Conservation (phyloP, 2,888 invertebrate species). For the Eristalis intricaria region DNA sequence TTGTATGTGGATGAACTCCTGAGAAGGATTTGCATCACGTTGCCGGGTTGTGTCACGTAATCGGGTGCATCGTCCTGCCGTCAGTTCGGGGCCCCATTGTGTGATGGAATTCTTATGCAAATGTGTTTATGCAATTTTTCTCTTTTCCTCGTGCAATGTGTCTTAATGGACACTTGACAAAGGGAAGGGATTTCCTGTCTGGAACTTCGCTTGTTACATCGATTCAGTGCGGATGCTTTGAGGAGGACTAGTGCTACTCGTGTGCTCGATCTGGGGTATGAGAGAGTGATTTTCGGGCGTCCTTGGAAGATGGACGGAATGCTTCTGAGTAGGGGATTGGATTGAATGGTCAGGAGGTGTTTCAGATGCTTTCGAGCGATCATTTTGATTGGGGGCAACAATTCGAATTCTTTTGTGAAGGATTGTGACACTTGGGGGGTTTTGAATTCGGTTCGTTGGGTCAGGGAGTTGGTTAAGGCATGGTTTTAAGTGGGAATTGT, state of each 20-base stretch:
- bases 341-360: background rate
- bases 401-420: background rate
- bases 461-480: background rate
- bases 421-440: background rate
- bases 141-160: background rate
- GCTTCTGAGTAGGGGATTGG: background rate
- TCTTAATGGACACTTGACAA: constrained; percentile 55
- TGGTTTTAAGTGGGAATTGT: background rate
- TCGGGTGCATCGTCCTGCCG: constrained; percentile 42
- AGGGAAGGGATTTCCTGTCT: constrained; percentile 4
- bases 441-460: background rate
- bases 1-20: background rate
- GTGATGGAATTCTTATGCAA: constrained; percentile 67
- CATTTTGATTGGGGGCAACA: background rate
- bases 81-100: constrained; percentile 2
- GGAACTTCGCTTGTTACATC: background rate
- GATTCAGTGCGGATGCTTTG: background rate
- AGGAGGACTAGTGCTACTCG: background rate
- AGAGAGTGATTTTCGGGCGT: no score
- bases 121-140: constrained; percentile 47
- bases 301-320: background rate
- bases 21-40: constrained; percentile 30
- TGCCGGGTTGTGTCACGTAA: constrained; percentile 55
- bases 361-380: background rate
- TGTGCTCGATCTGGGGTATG: background rate